Evolutionary conservation across 2,113 vertebrate species (phyloP).

Genomic region (Hemibagrus wyckioides): DNA sequence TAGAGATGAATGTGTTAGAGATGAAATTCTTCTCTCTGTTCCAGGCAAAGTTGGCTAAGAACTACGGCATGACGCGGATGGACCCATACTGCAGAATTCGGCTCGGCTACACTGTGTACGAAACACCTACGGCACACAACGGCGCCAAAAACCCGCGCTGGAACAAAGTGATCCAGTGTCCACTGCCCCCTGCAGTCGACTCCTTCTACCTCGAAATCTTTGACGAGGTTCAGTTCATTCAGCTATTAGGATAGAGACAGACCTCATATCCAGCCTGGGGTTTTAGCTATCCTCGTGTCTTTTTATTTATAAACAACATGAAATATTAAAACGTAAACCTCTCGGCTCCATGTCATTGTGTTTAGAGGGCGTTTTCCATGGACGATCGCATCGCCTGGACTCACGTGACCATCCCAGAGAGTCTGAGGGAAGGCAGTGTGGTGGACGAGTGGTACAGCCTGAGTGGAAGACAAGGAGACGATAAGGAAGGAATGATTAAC

Average conservation of each 20-base stretch:
- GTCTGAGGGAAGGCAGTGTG: conserved; percentile 85
- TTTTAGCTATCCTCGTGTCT: neutral
- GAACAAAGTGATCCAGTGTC: conserved; percentile 98
- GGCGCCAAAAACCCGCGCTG: conserved; percentile 97
- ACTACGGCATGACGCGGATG: conserved; percentile 98
- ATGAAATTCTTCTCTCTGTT: conserved; percentile 16
- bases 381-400: conserved; percentile 99
- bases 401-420: conserved; percentile 89
- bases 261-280: too few species aligned
- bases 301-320: neutral
- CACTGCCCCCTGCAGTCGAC: conserved; percentile 91
- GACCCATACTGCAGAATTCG: conserved; percentile 94
- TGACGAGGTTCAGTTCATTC: conserved; percentile 84
- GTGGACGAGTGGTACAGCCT: conserved; percentile 95
- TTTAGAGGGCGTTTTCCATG: conserved; percentile 95
- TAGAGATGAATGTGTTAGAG: neutral
- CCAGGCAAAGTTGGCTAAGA: conserved; percentile 95
- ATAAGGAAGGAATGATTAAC: conserved; percentile 99
- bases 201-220: conserved; percentile 99
- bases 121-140: conserved; percentile 95
- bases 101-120: conserved; percentile 92
- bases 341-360: conserved; percentile 28
- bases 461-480: conserved; percentile 93
- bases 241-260: neutral
- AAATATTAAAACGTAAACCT: too few species aligned